These are phyloP conservation scores for Irena cyanogastra DNA, from an alignment of 2,113 vertebrate species.

Conservation along the genomic window DNA sequence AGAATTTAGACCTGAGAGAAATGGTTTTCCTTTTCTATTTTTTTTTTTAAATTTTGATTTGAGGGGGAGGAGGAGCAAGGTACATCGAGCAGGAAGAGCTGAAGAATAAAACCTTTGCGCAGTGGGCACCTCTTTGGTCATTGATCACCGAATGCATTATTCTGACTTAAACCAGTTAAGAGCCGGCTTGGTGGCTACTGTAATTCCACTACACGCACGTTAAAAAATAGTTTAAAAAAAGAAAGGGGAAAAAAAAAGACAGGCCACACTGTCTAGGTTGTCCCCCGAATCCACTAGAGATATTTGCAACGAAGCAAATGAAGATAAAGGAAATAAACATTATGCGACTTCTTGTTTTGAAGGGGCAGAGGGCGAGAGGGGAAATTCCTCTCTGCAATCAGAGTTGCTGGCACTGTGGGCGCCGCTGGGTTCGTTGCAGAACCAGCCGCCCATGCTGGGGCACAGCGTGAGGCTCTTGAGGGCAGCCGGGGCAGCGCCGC, in stretches of 20 bases:
- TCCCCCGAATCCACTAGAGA: slow-evolving; percentile 9
- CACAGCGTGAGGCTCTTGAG: not conserved
- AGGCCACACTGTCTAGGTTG: not conserved
- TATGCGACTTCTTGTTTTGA: not conserved
- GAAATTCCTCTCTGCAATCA: not conserved
- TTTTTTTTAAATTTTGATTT: not conserved
- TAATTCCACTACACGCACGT: not conserved
- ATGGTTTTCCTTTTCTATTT: not conserved
- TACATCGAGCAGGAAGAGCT: not conserved
- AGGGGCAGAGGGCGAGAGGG: not conserved
- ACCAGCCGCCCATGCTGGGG: not conserved
- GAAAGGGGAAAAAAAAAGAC: too few relatives aligned
- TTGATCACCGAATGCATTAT: not conserved
- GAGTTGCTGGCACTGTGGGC: not conserved
- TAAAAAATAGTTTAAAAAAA: not conserved
- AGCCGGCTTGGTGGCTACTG: not conserved
- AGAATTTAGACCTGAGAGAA: slow-evolving; percentile 7
- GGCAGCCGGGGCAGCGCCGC: not conserved
- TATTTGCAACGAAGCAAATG: not conserved
- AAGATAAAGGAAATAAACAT: not conserved
- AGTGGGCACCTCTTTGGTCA: not conserved
- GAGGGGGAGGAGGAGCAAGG: not conserved
- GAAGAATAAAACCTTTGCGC: not conserved
- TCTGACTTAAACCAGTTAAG: slow-evolving; percentile 27
- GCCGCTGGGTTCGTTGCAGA: not conserved